Evolutionary conservation across 2,888 invertebrate species (phyloP), one percentile per base, ranked within the genome.

Genomic region (Acheta domesticus): DNA sequence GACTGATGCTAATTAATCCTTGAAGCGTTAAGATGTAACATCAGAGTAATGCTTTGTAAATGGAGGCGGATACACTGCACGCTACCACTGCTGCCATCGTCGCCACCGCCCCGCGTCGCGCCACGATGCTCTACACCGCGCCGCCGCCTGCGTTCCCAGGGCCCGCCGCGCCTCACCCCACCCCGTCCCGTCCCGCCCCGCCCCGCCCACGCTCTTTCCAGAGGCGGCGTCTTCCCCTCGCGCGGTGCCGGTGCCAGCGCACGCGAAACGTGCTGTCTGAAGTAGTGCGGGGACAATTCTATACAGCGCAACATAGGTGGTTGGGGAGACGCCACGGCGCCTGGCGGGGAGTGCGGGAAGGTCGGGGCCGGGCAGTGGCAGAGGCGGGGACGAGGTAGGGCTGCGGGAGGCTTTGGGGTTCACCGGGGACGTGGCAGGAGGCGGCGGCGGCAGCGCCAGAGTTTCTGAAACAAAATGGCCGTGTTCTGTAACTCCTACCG

Each of bases 1-100:
- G 62, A 62, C 62, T 62, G 62, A 62, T 62, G 62, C 62, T 62
- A 62, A 62, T 62, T 62, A 62, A 62, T 62, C 62, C 62, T 62
- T 62, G 62, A 62, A 62, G 62, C 62, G 62, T 62, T 62, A 62
- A 62, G 62, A 62, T 62, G 62, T 62, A 62, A 62, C 62, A 62
- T 62, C 62, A 62, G 62, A 62, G 62, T 62, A 62, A 62, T 62
- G 62, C 62, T 62, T 62, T 62, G 62, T 62, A 62, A 62, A 62
- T 62, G 62, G 62, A 62, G 62, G 62, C 62, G 62, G 62, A 62
- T 62, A 62, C 62, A 62, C 62, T 62, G 62, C 62, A 62, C 62
- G 62, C 62, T 62, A 62, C 62, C n/a, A n/a, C 62, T 62, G 62
- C 62, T 62, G 16, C 4, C n/a, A 5, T 62, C 62, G 62, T 62